Conservation (phyloP, 2,888 invertebrate genomes). For the Euclidia mi region DNA sequence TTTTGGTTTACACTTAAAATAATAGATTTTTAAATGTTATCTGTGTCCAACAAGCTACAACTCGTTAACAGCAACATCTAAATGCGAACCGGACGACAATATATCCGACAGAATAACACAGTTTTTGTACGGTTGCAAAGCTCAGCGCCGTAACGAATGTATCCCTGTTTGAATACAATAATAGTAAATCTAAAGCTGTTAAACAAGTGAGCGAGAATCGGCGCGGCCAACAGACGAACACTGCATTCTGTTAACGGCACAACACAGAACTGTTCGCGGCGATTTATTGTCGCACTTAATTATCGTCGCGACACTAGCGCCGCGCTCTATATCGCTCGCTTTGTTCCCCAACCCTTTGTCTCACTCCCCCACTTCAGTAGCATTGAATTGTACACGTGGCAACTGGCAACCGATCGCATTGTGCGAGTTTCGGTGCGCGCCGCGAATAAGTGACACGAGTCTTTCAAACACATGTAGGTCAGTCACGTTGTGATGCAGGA, state of each 20-base stretch:
- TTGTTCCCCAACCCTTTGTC: constrained; percentile 35
- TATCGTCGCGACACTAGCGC: constrained; percentile 30
- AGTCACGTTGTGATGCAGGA: constrained; percentile 25
- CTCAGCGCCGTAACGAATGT: constrained; percentile 16
- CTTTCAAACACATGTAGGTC: constrained; percentile 41
- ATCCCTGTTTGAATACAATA: constrained; percentile 30
- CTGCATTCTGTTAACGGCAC: constrained; percentile 19
- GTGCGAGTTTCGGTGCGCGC: constrained; percentile 26
- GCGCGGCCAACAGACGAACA: constrained; percentile 5
- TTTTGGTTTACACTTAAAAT: too few relatives aligned
- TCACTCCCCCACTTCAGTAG: constrained; percentile 30
- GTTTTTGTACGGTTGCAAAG: constrained; percentile 9
- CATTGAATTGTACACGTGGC: constrained; percentile 28
- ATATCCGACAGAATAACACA: background rate
- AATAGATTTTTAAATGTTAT: background rate
- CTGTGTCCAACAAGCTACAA: background rate
- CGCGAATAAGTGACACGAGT: constrained; percentile 45
- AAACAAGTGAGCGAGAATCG: constrained; percentile 8
- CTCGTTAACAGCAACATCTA: constrained; percentile 4
- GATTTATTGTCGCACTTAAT: constrained; percentile 64
- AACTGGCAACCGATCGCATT: constrained; percentile 12
- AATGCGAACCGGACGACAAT: background rate
- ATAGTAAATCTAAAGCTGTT: constrained; percentile 35
- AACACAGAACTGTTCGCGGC: constrained; percentile 26
- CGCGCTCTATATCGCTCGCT: constrained; percentile 32